Percentiles rank a stretch among this genome's conserved stretches.
Conservation (phyloP, 35 echinoderm and acorn worm species). For the Strongylocentrotus purpuratus region DNA sequence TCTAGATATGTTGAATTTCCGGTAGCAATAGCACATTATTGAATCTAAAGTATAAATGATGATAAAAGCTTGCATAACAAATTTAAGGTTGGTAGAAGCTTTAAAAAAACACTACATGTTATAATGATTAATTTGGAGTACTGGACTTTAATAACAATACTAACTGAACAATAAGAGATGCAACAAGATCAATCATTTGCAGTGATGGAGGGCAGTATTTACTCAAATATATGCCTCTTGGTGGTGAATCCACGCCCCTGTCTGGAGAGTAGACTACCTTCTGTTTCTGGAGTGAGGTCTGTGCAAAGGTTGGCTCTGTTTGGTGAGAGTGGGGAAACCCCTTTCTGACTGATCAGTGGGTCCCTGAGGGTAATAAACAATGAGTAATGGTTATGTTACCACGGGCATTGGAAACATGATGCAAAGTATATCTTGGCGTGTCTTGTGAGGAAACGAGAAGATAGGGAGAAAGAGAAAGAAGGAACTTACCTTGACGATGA, state of each 20-base stretch:
- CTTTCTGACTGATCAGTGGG: not conserved
- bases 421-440: not conserved
- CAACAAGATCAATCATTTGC: not conserved
- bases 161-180: not conserved
- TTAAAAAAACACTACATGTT: too few species aligned
- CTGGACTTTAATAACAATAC: too few species aligned
- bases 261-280: slow-evolving; percentile 30
- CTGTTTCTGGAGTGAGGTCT: slow-evolving; percentile 41
- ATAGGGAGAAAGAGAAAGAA: not conserved
- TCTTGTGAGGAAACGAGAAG: not conserved
- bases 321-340: slow-evolving; percentile 22
- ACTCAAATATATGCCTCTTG: slow-evolving; percentile 35
- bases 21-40: too few species aligned
- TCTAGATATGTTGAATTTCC: too few species aligned
- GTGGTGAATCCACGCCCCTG: not conserved
- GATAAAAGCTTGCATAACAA: too few species aligned
- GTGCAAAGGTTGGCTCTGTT: not conserved
- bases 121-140: too few species aligned
- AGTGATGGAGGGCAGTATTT: not conserved
- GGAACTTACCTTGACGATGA: not conserved
- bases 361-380: not conserved
- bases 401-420: not conserved
- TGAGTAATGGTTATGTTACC: slow-evolving; percentile 10
- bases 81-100: too few species aligned
- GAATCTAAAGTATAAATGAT: too few species aligned